phyloP scores from a whole-genome alignment of 2,113 vertebrate genomes.

The Cynoglossus semilaevis region DNA sequence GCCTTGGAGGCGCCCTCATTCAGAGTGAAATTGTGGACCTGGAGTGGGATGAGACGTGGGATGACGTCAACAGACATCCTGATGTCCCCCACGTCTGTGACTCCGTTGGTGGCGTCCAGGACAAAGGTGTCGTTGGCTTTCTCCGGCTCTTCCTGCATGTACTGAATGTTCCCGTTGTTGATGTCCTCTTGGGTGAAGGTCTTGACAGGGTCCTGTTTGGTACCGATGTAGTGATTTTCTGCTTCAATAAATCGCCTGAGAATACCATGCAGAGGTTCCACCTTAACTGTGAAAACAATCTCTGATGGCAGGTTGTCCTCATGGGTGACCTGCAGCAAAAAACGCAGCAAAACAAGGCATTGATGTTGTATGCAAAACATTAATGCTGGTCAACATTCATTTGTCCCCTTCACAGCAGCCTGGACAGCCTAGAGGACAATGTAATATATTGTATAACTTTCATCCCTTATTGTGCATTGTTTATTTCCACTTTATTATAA shows the following conservation, averaged over 20 bases:
- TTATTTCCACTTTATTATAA: too few relatives aligned
- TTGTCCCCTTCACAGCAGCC: slow-evolving; percentile 1
- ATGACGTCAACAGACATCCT: slow-evolving; percentile 80
- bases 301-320: slow-evolving; percentile 82
- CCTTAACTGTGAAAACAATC: slow-evolving; percentile 78
- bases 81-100: slow-evolving; percentile 74
- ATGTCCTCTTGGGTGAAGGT: slow-evolving; percentile 84
- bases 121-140: slow-evolving; percentile 75
- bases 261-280: slow-evolving; percentile 76
- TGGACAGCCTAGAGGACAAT: background rate
- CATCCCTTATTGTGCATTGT: too few relatives aligned
- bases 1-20: slow-evolving; percentile 81
- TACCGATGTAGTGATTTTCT: slow-evolving; percentile 66
- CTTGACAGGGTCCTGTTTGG: slow-evolving; percentile 67
- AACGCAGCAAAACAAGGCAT: slow-evolving; percentile 37
- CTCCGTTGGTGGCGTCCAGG: slow-evolving; percentile 80
- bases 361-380: slow-evolving; percentile 19
- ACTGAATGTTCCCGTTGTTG: slow-evolving; percentile 81
- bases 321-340: slow-evolving; percentile 77
- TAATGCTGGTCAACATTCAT: slow-evolving; percentile 5
- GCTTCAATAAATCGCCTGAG: slow-evolving; percentile 73
- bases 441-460: background rate
- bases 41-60: slow-evolving; percentile 80
- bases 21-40: slow-evolving; percentile 83
- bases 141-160: slow-evolving; percentile 77